phyloP scores from a whole-genome alignment of 2,888 invertebrate species.

The Opisthograptis luteolata region DNA sequence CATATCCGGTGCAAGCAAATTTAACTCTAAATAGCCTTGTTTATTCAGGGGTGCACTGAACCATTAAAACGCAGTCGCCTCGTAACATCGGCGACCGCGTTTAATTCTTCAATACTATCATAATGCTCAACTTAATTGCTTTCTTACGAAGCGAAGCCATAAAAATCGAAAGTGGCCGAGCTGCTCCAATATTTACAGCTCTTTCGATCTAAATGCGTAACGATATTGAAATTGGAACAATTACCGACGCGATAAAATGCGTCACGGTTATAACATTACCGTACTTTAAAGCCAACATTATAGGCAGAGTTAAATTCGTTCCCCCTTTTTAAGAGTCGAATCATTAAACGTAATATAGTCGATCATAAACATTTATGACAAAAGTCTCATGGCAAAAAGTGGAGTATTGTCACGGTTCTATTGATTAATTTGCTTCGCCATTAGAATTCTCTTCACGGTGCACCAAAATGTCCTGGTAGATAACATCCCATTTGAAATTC shows the following conservation, averaged over 20 bases:
- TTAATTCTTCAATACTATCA: constrained; percentile 81
- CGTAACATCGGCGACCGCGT: constrained; percentile 77
- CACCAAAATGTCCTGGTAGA: constrained; percentile 68
- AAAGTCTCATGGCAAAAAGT: constrained; percentile 58
- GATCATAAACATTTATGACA: constrained; percentile 54
- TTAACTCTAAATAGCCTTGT: constrained; percentile 79
- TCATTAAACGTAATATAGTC: constrained; percentile 42
- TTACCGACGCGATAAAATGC: constrained; percentile 48
- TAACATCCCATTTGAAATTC: constrained; percentile 67
- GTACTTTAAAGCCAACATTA: constrained; percentile 16
- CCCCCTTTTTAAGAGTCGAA: constrained; percentile 45
- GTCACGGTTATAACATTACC: constrained; percentile 37
- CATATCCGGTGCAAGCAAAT: constrained; percentile 82
- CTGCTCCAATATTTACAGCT: constrained; percentile 66
- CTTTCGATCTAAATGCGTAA: constrained; percentile 64
- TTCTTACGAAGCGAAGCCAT: constrained; percentile 79
- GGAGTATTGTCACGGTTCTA: constrained; percentile 63
- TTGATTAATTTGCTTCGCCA: constrained; percentile 79
- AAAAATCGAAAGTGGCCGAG: constrained; percentile 72
- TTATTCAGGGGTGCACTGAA: constrained; percentile 83
- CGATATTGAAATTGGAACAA: constrained; percentile 63
- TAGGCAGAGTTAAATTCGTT: constrained; percentile 42
- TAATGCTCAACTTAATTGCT: constrained; percentile 79
- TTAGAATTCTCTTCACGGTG: constrained; percentile 72
- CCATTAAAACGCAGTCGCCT: constrained; percentile 74